Evolutionary conservation across 1,140 invertebrate genomes (phyloP).

Genomic region (Diorhabda sublineata): DNA sequence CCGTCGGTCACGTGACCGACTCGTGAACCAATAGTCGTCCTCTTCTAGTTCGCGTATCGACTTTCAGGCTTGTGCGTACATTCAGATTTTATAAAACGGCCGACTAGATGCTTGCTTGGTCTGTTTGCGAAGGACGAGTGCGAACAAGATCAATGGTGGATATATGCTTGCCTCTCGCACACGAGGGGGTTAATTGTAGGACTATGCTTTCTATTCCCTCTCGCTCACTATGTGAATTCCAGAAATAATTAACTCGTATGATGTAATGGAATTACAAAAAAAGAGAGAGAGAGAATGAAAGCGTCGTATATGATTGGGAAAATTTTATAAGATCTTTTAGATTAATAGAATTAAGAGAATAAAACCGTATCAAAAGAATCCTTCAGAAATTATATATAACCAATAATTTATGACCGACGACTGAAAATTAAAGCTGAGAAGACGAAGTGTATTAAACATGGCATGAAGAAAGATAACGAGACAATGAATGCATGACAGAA

Average conservation of each 20-base stretch:
- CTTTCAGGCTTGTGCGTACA: constrained; percentile 16
- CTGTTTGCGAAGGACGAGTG: constrained; percentile 16
- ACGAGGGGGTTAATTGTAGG: constrained; percentile 7
- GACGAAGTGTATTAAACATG: no score
- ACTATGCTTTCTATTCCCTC: neutral
- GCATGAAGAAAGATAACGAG: no score
- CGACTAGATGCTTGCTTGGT: constrained; percentile 19
- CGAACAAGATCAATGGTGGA: constrained; percentile 14
- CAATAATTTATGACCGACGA: no score
- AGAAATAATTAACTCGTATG: neutral
- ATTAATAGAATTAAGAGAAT: no score
- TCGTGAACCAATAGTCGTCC: constrained; percentile 13
- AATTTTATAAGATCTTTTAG: no score
- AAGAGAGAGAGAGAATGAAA: no score
- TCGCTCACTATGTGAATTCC: neutral
- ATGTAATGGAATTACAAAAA: neutral
- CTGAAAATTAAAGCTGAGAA: no score
- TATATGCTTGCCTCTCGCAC: neutral
- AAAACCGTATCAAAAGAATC: no score
- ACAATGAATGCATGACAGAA: no score
- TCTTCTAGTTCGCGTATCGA: constrained; percentile 11
- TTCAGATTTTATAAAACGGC: constrained; percentile 17
- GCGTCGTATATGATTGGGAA: no score
- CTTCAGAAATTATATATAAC: no score
- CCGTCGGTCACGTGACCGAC: constrained; percentile 4